phyloP scores from a whole-genome alignment of 2,797 vertebrate genomes.

The Antennarius maculatus region DNA sequence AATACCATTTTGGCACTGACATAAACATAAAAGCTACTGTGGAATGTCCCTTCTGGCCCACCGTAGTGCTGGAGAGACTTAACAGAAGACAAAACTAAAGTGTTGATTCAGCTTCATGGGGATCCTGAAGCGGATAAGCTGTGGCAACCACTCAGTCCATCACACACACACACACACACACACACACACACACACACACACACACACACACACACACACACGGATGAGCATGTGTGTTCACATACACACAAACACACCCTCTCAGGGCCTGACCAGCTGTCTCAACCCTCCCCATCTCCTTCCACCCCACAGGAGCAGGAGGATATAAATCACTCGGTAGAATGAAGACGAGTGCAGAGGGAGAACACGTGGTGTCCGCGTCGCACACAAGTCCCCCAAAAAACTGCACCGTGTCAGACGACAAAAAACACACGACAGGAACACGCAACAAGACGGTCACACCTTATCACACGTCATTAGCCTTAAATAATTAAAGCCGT shows the following conservation, averaged over 20 bases:
- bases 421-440: background rate
- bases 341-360: constrained; percentile 49
- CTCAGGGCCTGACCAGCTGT: constrained; percentile 74
- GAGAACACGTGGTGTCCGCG: constrained; percentile 47
- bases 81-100: constrained; percentile 71
- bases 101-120: constrained; percentile 76
- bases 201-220: constrained; percentile 3
- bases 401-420: constrained; percentile 24
- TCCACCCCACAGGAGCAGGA: constrained; percentile 68
- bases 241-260: constrained; percentile 42
- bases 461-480: constrained; percentile 48
- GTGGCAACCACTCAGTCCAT: constrained; percentile 45
- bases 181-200: constrained; percentile 3
- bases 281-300: constrained; percentile 50
- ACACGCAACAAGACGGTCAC: constrained; percentile 51
- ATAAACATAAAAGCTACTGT: background rate
- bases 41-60: constrained; percentile 46
- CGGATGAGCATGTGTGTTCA: constrained; percentile 14
- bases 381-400: constrained; percentile 19
- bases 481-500: constrained; percentile 29
- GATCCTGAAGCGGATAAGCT: constrained; percentile 71
- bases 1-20: background rate
- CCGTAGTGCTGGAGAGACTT: constrained; percentile 55
- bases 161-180: constrained; percentile 25
- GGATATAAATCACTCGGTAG: constrained; percentile 71